Conservation (phyloP, 2,113 vertebrate genomes). For the Ariopsis seemanni region DNA sequence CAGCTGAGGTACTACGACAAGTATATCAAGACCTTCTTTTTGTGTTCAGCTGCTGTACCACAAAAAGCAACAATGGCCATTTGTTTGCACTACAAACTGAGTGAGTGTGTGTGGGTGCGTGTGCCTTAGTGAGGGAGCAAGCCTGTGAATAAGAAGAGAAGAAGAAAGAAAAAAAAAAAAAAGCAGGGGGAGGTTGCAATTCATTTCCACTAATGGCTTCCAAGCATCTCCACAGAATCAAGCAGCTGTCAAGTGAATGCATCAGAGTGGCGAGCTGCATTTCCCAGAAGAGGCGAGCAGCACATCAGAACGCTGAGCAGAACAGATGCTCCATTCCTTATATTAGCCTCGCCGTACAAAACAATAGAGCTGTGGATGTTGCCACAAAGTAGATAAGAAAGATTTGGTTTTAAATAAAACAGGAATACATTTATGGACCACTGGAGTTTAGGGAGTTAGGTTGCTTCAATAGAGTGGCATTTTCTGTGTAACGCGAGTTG, state of each 20-base stretch:
- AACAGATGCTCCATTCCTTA: constrained; percentile 82
- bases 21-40: constrained; percentile 53
- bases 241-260: constrained; percentile 84
- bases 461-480: background rate
- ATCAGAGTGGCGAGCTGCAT: constrained; percentile 68
- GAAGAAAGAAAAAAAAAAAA: background rate
- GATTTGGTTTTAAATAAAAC: background rate
- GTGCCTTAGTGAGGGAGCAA: constrained; percentile 33
- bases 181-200: constrained; percentile 75
- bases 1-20: constrained; percentile 47
- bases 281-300: constrained; percentile 80
- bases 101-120: constrained; percentile 25
- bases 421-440: too few relatives aligned
- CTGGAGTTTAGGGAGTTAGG: background rate
- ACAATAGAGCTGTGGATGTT: constrained; percentile 48
- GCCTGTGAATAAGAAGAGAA: constrained; percentile 1
- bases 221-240: constrained; percentile 83
- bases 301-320: constrained; percentile 84
- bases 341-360: constrained; percentile 73
- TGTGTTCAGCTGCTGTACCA: constrained; percentile 59
- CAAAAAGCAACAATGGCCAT: constrained; percentile 80
- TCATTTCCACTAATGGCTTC: constrained; percentile 88
- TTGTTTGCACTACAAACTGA: constrained; percentile 78
- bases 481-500: background rate
- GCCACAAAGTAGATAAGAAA: background rate